Evolutionary conservation across 1,140 invertebrate genomes (phyloP), one percentile per base, ranked within the genome.

Genomic region (Zaprionus ghesquierei): DNA sequence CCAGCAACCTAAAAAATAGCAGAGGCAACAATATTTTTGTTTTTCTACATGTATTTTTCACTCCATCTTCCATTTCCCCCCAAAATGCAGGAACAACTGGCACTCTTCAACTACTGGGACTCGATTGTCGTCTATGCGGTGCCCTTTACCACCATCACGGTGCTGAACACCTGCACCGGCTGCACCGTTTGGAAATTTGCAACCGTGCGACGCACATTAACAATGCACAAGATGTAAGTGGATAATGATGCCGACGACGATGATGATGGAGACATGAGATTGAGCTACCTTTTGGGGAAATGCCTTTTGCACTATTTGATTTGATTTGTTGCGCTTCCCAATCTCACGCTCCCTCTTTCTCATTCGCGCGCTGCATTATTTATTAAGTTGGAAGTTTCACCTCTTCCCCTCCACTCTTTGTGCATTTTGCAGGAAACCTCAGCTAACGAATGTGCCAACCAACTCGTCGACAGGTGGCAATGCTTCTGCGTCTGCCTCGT

Each of bases 161-260:
- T 95, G 0, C 92, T 97, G 65, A 97, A 97, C 80, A 92, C 94
- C 1, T 93, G 95, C 79, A 97, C 96, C 65, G 94, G 94, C 18
- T 91, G 92, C 5, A 94, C 94, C 1, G 94, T 97, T 3, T 95
- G 94, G 92, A 93, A 93, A 61, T 91, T 94, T 38, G 93, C 93
- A 6, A 89, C 93, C 53, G 89, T 94, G 31, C 89, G 94, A 68
- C 91, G 93, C 50, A 92, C 93, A 12, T 79, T 95, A 82, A 94
- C 93, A n/a, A 90, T 85, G 58, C 92, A 92, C 64, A 91, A 91
- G 46, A 87, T 81, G 69, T 81, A 63, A 82, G 75, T 78, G 27
- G 8, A 41, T 15, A n/a, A 41, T 41, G 35, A 41, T 2, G 12
- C 29, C 12, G 31, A 33, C 5, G 31, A 31, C 10, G 33, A n/a